These are phyloP conservation scores for Latheticus oryzae DNA, from an alignment of 2,888 invertebrate genomes.

Conservation along the genomic window DNA sequence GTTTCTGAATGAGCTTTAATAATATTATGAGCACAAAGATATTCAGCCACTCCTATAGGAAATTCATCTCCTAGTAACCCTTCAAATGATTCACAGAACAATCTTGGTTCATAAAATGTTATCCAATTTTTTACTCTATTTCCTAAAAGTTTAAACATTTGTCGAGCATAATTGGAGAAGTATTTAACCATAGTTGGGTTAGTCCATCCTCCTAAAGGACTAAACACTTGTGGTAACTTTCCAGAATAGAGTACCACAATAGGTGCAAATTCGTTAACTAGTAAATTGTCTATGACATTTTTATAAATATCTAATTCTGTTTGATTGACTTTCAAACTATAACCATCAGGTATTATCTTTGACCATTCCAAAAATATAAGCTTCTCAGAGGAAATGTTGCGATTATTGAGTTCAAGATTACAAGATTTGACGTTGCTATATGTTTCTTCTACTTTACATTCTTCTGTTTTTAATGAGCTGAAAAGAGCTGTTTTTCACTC, in stretches of 20 bases:
- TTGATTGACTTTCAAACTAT: constrained; percentile 72
- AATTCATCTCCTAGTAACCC: constrained; percentile 64
- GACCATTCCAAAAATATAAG: too few species aligned
- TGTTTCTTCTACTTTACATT: too few species aligned
- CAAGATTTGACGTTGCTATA: too few species aligned
- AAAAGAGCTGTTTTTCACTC: too few species aligned
- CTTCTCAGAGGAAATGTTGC: too few species aligned
- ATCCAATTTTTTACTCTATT: constrained; percentile 72
- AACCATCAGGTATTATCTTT: constrained; percentile 69
- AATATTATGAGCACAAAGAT: constrained; percentile 74
- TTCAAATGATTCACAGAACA: constrained; percentile 66
- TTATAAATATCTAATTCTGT: constrained; percentile 80
- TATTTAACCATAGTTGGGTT: constrained; percentile 72
- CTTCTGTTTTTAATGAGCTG: too few species aligned
- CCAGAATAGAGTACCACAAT: constrained; percentile 52
- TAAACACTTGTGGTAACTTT: constrained; percentile 45
- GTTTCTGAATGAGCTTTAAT: constrained; percentile 76
- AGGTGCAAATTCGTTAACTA: constrained; percentile 65
- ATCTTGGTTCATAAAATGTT: constrained; percentile 72
- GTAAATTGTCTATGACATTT: constrained; percentile 77
- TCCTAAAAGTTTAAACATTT: constrained; percentile 69
- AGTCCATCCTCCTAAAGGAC: constrained; percentile 73
- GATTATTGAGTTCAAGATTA: too few species aligned
- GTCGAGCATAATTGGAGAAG: constrained; percentile 71
- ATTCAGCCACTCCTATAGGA: constrained; percentile 72